These are phyloP conservation scores for Diplolepis rosae DNA, from an alignment of 2,888 invertebrate species.

Conservation along the genomic window DNA sequence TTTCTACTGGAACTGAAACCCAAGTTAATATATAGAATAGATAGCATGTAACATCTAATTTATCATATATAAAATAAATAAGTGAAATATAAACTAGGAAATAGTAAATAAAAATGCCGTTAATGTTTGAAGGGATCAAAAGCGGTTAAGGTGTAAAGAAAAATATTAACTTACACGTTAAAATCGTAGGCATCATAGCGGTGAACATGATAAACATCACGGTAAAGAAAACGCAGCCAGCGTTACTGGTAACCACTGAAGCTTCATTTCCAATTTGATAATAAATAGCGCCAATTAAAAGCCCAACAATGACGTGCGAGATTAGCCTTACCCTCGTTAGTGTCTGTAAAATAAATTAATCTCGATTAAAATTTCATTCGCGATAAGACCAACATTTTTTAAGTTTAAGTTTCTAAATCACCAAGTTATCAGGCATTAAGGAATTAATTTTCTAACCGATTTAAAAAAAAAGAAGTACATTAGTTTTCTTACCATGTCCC, in stretches of 20 bases:
- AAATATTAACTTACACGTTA: conserved; percentile 87
- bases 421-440: too few relatives aligned
- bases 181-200: conserved; percentile 98
- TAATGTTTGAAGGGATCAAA: background rate
- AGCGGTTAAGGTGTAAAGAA: background rate
- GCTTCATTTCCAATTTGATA: conserved; percentile 95
- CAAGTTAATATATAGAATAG: too few relatives aligned
- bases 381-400: background rate
- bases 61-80: conserved; percentile 5
- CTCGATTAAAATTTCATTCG: background rate
- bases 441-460: background rate
- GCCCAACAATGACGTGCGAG: conserved; percentile 90
- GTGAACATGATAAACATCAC: conserved; percentile 98
- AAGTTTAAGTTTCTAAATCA: background rate
- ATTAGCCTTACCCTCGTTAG: conserved; percentile 91
- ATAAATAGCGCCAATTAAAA: conserved; percentile 94
- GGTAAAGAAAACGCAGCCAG: conserved; percentile 96
- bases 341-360: conserved; percentile 77
- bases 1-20: conserved; percentile 96
- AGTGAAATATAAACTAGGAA: background rate
- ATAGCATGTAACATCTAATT: too few relatives aligned
- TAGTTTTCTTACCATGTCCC: conserved; percentile 76
- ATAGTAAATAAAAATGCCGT: background rate
- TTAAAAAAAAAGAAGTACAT: background rate
- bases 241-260: conserved; percentile 94